Evolutionary conservation across 2,888 invertebrate genomes (phyloP), one percentile per base, ranked within the genome.

Genomic region (Cactoblastis cactorum): DNA sequence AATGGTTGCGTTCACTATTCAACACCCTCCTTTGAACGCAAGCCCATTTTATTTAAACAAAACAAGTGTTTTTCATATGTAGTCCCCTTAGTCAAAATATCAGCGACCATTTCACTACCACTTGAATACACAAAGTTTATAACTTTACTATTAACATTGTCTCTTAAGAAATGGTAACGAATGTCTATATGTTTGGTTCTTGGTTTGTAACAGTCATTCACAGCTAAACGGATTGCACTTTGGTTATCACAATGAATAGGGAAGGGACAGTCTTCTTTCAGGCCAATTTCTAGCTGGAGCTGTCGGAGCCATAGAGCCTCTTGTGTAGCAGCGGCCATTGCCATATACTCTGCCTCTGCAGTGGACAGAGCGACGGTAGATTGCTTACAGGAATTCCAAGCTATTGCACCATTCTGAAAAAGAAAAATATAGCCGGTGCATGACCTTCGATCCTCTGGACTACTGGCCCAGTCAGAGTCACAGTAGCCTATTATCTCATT

Each of bases 381-480:
- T 28, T 62, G 59, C 43, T 53, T 58, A 8, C 53, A 43, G 1
- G 65, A 65, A 38, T 48, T 45, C 66, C 68, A 67, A 1, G 52
- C 47, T 18, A 67, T 49, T 6, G 55, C 51, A 2, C 28, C 65
- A 51, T 52, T 53, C 52, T 67, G 62, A 52, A 58, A 60, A 1
- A 63, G 5, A 54, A 65, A 65, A 18, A 50, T 22, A 14, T 64
- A 63, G 3, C 65, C 65, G 0, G 65, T 62, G 46, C 61, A 63
- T 0, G 64, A 65, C 37, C 58, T 50, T 35, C 64, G 32, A 28
- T 64, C 63, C 6, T 49, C 22, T 18, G 18, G 4, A 15, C 55
- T 47, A 14, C 41, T 54, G 0, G 61, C 67, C 67, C 64, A 69
- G 41, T 70, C 67, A 18, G 68, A 53, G 58, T 67, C 55, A 48